Percentiles rank a stretch among this genome's conserved stretches.
These are phyloP conservation scores for Cladopsammia gracilis DNA, from an alignment of 64 coral and sea anemone genomes.

Conservation along the genomic window DNA sequence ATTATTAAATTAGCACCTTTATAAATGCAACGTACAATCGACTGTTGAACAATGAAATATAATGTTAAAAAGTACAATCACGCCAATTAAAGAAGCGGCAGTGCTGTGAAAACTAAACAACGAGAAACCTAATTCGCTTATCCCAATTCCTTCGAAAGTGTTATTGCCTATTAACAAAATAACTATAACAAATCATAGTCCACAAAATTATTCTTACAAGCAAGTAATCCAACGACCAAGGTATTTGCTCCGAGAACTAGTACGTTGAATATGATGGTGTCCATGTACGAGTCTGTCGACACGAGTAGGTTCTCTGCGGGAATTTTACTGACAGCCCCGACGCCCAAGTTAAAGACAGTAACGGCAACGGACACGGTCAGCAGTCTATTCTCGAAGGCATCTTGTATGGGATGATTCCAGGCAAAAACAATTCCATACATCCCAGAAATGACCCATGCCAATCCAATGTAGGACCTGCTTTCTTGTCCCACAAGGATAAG, in stretches of 20 bases:
- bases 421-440: background rate
- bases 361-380: background rate
- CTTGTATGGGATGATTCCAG: background rate
- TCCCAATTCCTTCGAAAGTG: no score
- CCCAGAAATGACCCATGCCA: background rate
- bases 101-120: no score
- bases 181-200: no score
- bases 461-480: background rate
- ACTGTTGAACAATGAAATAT: no score
- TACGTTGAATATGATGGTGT: slow-evolving; percentile 29
- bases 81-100: no score
- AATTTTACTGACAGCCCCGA: background rate
- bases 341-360: background rate
- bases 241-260: slow-evolving; percentile 40
- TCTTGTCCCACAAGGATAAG: background rate
- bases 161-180: no score
- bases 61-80: no score
- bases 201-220: background rate
- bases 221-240: slow-evolving; percentile 22
- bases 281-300: slow-evolving; percentile 2
- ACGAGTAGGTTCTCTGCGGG: slow-evolving; percentile 18
- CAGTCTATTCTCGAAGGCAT: background rate
- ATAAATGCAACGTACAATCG: no score
- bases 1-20: no score
- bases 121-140: no score